Conservation (phyloP, 2,888 invertebrate species). For the Frankliniella fusca region DNA sequence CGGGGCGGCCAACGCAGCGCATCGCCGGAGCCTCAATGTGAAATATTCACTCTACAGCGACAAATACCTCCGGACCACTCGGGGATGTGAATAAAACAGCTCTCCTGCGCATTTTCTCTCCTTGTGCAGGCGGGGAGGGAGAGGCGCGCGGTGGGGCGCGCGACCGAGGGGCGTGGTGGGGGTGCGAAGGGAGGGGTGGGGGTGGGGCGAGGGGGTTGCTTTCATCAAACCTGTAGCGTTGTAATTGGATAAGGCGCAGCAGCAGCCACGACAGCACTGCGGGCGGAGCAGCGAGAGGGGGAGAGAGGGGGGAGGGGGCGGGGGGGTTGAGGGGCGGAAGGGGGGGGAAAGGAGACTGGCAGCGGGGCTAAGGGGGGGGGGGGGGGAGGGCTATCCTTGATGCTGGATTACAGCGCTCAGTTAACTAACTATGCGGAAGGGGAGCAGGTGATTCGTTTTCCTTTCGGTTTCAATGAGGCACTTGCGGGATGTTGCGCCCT, state of each 20-base stretch:
- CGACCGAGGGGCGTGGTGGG: too few relatives aligned
- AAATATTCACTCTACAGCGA: conserved; percentile 10
- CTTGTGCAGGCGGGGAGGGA: too few relatives aligned
- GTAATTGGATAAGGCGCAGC: background rate
- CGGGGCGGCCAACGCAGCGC: background rate
- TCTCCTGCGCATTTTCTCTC: background rate
- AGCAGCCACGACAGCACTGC: background rate
- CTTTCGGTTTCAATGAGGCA: too few relatives aligned
- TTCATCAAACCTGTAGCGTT: background rate
- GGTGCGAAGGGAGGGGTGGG: background rate
- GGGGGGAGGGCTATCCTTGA: too few relatives aligned
- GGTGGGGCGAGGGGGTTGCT: background rate
- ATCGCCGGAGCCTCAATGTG: background rate
- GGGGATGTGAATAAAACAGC: background rate
- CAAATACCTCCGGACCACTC: conserved; percentile 6
- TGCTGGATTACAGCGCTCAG: too few relatives aligned
- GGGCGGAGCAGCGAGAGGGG: background rate
- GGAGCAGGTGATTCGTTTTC: too few relatives aligned
- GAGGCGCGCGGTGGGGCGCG: background rate
- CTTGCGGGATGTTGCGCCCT: too few relatives aligned
- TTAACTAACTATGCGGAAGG: too few relatives aligned
- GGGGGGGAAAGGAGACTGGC: too few relatives aligned
- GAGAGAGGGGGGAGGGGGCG: background rate
- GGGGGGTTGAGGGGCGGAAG: too few relatives aligned
- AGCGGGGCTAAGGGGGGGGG: too few relatives aligned